These are phyloP conservation scores for Tetranychus piercei DNA, from an alignment of 2,888 invertebrate genomes.

Conservation along the genomic window DNA sequence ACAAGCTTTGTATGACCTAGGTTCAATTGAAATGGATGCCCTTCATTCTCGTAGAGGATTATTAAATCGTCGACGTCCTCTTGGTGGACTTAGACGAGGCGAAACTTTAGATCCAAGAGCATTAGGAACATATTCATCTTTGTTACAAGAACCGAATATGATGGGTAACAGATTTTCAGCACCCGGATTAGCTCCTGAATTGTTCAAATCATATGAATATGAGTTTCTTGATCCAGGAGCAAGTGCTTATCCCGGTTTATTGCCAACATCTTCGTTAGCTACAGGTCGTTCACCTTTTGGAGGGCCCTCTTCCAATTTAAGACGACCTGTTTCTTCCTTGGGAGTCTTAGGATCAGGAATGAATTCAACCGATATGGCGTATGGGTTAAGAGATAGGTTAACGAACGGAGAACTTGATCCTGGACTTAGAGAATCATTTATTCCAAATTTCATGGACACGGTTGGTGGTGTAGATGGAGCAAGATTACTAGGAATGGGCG, in stretches of 20 bases:
- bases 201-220: slow-evolving; percentile 24
- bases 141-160: background rate
- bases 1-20: slow-evolving; percentile 13
- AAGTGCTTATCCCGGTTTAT: background rate
- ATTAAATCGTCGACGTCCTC: background rate
- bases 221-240: slow-evolving; percentile 20
- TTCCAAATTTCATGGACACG: slow-evolving; percentile 19
- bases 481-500: background rate
- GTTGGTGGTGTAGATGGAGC: background rate
- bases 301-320: background rate
- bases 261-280: background rate
- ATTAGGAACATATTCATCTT: background rate
- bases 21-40: slow-evolving; percentile 6
- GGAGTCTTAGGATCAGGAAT: slow-evolving; percentile 2
- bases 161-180: too few species aligned
- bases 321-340: slow-evolving; percentile 18
- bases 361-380: background rate
- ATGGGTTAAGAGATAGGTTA: background rate
- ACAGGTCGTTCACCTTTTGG: background rate
- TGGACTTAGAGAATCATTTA: slow-evolving; percentile 16
- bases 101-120: background rate
- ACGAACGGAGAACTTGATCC: background rate
- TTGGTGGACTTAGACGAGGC: background rate
- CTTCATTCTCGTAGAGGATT: background rate
- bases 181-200: slow-evolving; percentile 13